These are phyloP conservation scores for Apotomis betuletana DNA, from an alignment of 2,888 invertebrate species.

Conservation along the genomic window DNA sequence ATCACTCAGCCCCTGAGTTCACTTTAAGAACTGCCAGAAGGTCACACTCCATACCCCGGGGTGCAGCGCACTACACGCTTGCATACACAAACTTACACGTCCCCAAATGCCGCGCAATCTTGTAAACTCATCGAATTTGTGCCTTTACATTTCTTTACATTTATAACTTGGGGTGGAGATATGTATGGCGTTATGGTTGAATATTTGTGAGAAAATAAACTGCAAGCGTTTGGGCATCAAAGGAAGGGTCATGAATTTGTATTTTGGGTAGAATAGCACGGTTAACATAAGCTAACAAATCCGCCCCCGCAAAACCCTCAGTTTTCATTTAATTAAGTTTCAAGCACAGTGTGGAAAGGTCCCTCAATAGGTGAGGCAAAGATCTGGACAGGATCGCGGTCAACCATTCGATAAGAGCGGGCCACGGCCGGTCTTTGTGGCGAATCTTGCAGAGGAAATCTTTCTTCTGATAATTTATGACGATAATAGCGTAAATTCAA, in stretches of 20 bases:
- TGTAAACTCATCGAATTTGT: conserved; percentile 36
- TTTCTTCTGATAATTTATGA: too few species aligned
- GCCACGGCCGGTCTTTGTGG: too few species aligned
- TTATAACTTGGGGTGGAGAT: conserved; percentile 24
- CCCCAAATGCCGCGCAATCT: conserved; percentile 16
- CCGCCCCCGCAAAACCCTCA: too few species aligned
- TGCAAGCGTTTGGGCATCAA: background rate
- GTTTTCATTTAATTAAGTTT: too few species aligned
- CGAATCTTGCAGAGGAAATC: too few species aligned
- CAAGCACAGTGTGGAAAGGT: too few species aligned
- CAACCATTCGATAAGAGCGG: too few species aligned
- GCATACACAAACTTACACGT: conserved; percentile 18
- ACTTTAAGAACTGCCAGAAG: conserved; percentile 50
- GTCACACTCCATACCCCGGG: conserved; percentile 37
- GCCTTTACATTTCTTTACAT: conserved; percentile 34
- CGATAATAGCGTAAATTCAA: too few species aligned
- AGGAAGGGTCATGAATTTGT: background rate
- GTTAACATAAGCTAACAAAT: too few species aligned
- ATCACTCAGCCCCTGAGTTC: conserved; percentile 63
- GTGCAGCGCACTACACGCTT: conserved; percentile 35
- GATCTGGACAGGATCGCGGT: too few species aligned
- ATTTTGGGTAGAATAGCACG: too few species aligned
- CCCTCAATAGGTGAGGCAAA: too few species aligned
- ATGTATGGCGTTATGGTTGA: background rate
- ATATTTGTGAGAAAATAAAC: conserved; percentile 5